These are phyloP conservation scores for Tauraco hartlaubi DNA, from an alignment of 2,797 vertebrate species.

Conservation along the genomic window DNA sequence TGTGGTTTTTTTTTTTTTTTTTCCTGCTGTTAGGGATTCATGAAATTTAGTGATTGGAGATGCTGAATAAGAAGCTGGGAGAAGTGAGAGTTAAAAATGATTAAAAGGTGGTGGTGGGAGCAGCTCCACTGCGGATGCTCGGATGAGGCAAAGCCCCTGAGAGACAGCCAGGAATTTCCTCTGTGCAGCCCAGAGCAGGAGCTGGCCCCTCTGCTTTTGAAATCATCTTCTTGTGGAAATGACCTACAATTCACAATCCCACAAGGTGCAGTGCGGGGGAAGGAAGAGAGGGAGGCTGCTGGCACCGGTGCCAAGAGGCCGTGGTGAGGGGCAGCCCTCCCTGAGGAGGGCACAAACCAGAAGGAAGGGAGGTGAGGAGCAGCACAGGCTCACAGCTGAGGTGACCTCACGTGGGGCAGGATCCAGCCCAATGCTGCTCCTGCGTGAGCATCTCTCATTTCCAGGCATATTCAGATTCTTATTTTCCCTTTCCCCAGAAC, in stretches of 20 bases:
- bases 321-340: neutral
- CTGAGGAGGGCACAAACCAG: neutral
- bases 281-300: neutral
- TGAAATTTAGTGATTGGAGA: neutral
- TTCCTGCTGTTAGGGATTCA: neutral
- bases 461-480: neutral
- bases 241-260: neutral
- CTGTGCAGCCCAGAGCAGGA: neutral
- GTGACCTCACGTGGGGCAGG: neutral
- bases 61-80: neutral
- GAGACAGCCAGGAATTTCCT: conserved; percentile 44
- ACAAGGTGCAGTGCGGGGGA: neutral
- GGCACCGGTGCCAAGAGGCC: neutral
- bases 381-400: neutral
- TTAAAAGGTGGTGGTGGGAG: neutral
- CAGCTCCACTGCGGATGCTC: neutral
- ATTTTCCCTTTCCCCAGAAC: neutral
- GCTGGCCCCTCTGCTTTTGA: conserved; percentile 22
- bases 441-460: accelerated
- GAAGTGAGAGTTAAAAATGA: neutral
- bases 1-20: neutral
- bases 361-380: neutral
- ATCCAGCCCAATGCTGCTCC: accelerated
- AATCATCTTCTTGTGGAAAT: conserved; percentile 8
- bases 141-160: conserved; percentile 16